Conservation (phyloP, 53 echinoderm and acorn worm genomes). For the Luidia sarsii region DNA sequence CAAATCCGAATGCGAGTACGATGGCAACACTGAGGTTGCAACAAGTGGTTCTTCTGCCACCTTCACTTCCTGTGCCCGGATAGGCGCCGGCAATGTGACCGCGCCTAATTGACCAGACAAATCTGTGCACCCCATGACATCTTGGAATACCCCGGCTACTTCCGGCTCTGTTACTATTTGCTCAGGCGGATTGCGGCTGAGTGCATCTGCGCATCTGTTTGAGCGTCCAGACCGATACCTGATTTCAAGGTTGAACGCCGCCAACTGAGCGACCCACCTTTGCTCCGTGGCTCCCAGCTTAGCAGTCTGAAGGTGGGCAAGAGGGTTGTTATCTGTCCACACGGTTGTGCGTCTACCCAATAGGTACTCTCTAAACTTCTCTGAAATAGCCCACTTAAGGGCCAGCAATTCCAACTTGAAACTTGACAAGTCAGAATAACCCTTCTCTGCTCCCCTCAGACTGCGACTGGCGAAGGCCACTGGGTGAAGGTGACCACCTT, state of each 20-base stretch:
- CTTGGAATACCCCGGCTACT: neutral
- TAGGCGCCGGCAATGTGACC: neutral
- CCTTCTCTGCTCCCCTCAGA: neutral
- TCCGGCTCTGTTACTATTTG: neutral
- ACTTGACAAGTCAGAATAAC: neutral
- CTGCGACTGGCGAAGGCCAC: neutral
- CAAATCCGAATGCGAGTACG: constrained; percentile 25
- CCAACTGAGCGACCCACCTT: constrained; percentile 61
- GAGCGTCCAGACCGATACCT: constrained; percentile 43
- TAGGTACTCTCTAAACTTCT: constrained; percentile 26
- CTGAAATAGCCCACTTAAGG: constrained; percentile 40
- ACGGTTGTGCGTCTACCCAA: neutral
- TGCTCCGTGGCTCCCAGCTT: constrained; percentile 61
- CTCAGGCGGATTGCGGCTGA: neutral
- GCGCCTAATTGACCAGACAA: neutral
- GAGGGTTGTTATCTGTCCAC: constrained; percentile 48
- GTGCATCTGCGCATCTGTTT: constrained; percentile 29
- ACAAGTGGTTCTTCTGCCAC: neutral
- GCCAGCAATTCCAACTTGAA: constrained; percentile 31
- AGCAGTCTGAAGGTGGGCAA: constrained; percentile 14
- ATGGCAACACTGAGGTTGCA: constrained; percentile 24
- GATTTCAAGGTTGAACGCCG: constrained; percentile 47
- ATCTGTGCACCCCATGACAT: neutral
- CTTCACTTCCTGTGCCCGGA: neutral
- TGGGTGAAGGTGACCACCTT: neutral